Evolutionary conservation across 53 echinoderm and acorn worm genomes (phyloP).

Genomic region (Antedon mediterranea): DNA sequence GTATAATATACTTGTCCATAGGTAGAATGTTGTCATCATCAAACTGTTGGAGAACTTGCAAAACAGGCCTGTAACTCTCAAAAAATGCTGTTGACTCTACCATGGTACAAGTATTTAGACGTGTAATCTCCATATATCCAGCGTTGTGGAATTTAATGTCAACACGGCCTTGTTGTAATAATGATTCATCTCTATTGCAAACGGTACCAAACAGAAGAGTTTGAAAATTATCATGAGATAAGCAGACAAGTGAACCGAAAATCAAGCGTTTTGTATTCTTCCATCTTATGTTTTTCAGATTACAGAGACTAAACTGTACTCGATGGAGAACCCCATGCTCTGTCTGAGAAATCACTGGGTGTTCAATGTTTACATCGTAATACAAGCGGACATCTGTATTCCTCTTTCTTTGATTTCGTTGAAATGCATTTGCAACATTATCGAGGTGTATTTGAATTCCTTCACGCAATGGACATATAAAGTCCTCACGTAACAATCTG

Average conservation of each 20-base stretch:
- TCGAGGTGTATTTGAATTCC: slow-evolving; percentile 50
- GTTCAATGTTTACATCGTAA: slow-evolving; percentile 13
- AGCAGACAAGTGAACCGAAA: slow-evolving; percentile 59
- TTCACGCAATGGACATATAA: slow-evolving; percentile 53
- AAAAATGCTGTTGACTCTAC: slow-evolving; percentile 85
- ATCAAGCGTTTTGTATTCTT: slow-evolving; percentile 44
- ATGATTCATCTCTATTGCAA: slow-evolving; percentile 9
- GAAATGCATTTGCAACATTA: neutral
- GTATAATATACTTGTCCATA: slow-evolving; percentile 48
- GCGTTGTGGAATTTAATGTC: neutral
- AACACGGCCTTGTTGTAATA: neutral
- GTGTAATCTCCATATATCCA: neutral
- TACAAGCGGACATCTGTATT: slow-evolving; percentile 56
- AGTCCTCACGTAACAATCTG: slow-evolving; percentile 75
- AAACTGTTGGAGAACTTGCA: slow-evolving; percentile 49
- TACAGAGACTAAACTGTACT: slow-evolving; percentile 23
- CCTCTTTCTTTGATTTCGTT: neutral
- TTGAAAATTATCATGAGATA: slow-evolving; percentile 52
- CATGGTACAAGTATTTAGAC: slow-evolving; percentile 56
- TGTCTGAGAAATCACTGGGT: neutral
- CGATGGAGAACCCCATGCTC: slow-evolving; percentile 17
- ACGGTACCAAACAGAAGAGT: slow-evolving; percentile 44
- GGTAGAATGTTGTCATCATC: slow-evolving; percentile 29
- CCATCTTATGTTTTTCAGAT: slow-evolving; percentile 35
- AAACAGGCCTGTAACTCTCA: slow-evolving; percentile 74